Evolutionary conservation across 2,888 invertebrate species (phyloP).

Genomic region (Parascotia fuliginaria): DNA sequence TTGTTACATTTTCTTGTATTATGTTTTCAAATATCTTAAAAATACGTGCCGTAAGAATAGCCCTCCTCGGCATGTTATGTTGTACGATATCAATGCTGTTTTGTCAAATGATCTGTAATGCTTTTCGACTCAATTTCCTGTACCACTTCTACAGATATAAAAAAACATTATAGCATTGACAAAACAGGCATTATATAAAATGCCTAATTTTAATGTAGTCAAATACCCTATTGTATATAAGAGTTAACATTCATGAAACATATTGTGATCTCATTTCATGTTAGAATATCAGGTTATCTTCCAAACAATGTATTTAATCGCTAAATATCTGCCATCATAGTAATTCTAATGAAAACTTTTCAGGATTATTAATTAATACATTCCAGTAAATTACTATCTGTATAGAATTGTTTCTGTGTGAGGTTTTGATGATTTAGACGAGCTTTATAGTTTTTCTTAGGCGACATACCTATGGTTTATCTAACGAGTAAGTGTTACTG

Average conservation of each 20-base stretch:
- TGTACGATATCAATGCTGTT: no score
- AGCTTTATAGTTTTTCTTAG: constrained; percentile 78
- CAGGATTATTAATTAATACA: constrained; percentile 64
- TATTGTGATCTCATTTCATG: constrained; percentile 78
- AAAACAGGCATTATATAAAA: no score
- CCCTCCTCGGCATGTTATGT: no score
- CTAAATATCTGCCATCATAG: constrained; percentile 49
- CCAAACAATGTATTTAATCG: constrained; percentile 57
- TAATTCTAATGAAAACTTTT: constrained; percentile 62
- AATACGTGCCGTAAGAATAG: no score
- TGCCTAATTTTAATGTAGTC: neutral
- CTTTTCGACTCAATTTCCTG: no score
- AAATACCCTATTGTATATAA: constrained; percentile 45
- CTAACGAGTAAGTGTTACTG: constrained; percentile 62
- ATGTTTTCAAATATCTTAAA: no score
- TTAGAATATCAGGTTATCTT: constrained; percentile 63
- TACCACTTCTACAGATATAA: no score
- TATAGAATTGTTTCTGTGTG: constrained; percentile 70
- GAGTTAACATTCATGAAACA: constrained; percentile 65
- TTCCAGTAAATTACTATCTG: constrained; percentile 72
- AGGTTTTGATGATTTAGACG: constrained; percentile 69
- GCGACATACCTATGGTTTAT: constrained; percentile 66
- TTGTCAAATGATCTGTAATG: no score
- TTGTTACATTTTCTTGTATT: no score
- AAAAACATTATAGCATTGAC: no score